Conservation (phyloP, 1,140 invertebrate genomes). For the Triops cancriformis region DNA sequence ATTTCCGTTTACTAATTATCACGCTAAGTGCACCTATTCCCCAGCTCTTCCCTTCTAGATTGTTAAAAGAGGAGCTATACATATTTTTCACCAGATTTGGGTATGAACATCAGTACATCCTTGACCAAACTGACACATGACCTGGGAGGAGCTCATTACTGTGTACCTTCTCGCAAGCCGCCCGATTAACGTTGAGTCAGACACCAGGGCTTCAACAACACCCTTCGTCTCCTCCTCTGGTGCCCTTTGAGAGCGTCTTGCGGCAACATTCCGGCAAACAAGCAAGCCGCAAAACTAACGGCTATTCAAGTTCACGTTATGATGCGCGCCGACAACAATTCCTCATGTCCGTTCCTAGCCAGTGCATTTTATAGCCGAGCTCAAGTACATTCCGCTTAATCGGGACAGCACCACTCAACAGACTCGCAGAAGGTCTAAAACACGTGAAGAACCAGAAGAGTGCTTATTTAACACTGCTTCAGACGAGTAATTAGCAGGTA, state of each 20-base stretch:
- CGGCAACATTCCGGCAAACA: not conserved
- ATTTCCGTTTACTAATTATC: not conserved
- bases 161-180: not conserved
- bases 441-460: no score
- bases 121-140: constrained; percentile 5
- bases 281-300: constrained; percentile 1
- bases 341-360: not conserved
- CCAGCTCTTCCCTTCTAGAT: not conserved
- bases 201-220: not conserved
- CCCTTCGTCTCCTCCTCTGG: not conserved
- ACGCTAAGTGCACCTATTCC: not conserved
- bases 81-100: not conserved
- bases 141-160: constrained; percentile 8
- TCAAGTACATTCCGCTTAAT: no score
- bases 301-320: not conserved
- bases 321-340: not conserved
- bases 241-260: not conserved
- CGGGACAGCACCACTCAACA: no score
- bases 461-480: no score
- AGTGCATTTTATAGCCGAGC: no score
- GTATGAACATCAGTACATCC: not conserved
- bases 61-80: no score
- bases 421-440: no score
- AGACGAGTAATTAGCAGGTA: no score
- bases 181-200: not conserved